phyloP scores from a whole-genome alignment of 64 coral and sea anemone genomes.

The Astreopora myriophthalma region DNA sequence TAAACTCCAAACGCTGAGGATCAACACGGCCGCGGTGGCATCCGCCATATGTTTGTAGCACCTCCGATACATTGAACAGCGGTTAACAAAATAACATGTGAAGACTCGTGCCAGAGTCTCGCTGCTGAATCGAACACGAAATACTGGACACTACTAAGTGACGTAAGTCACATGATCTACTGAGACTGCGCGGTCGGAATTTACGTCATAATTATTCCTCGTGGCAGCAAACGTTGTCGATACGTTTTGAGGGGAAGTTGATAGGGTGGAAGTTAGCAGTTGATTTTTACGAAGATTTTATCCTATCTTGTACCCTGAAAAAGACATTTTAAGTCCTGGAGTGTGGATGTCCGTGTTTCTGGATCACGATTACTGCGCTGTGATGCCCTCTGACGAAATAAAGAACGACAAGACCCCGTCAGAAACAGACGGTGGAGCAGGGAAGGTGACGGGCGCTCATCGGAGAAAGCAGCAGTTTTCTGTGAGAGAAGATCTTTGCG shows the following conservation, averaged over 20 bases:
- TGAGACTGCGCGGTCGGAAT: background rate
- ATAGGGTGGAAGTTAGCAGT: background rate
- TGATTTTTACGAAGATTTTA: background rate
- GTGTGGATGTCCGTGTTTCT: background rate
- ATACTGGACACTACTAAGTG: background rate
- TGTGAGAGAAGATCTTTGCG: background rate
- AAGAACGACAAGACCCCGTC: background rate
- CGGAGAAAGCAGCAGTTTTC: background rate
- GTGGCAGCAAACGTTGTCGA: background rate
- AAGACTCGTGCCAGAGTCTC: background rate
- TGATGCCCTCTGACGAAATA: background rate
- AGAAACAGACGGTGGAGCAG: background rate
- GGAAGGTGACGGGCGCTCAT: background rate
- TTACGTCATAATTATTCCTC: background rate
- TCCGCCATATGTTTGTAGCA: background rate
- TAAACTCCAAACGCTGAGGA: too few species aligned
- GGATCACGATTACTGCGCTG: constrained; percentile 35
- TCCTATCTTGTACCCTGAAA: background rate
- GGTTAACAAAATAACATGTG: background rate
- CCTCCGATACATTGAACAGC: background rate
- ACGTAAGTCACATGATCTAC: background rate
- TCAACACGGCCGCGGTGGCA: too few species aligned
- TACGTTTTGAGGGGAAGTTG: background rate
- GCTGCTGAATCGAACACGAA: background rate
- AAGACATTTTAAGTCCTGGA: background rate